Conservation (phyloP, 2,797 vertebrate genomes). For the Manis crassicaudata region DNA sequence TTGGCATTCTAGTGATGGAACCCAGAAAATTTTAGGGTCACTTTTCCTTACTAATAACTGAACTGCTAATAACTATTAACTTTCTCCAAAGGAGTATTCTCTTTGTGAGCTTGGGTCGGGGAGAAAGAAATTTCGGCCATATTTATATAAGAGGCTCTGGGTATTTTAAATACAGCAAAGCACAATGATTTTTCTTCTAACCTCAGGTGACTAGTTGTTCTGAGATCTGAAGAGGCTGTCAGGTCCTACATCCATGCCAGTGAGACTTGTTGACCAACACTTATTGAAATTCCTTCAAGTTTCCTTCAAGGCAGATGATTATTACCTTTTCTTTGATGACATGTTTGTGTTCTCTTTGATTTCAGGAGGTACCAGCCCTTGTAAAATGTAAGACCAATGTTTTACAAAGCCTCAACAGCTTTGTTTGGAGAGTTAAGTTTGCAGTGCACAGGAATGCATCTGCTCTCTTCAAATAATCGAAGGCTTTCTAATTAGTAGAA, state of each 20-base stretch:
- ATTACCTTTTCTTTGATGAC: background rate
- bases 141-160: background rate
- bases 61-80: background rate
- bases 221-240: background rate
- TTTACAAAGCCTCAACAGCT: background rate
- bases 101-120: background rate
- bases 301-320: background rate
- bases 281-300: too few species aligned
- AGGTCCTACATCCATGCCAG: background rate
- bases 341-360: background rate
- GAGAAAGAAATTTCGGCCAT: background rate
- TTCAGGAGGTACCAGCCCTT: background rate
- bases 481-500: background rate
- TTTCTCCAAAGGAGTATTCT: background rate
- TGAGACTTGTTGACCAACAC: background rate
- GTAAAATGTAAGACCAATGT: background rate
- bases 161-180: background rate
- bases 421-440: constrained; percentile 23
- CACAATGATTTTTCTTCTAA: background rate
- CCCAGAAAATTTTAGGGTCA: background rate
- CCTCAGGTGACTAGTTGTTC: background rate
- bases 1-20: background rate
- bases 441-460: background rate
- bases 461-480: background rate
- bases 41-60: background rate